These are phyloP conservation scores for Betta splendens DNA, from an alignment of 2,797 vertebrate genomes.

Conservation along the genomic window DNA sequence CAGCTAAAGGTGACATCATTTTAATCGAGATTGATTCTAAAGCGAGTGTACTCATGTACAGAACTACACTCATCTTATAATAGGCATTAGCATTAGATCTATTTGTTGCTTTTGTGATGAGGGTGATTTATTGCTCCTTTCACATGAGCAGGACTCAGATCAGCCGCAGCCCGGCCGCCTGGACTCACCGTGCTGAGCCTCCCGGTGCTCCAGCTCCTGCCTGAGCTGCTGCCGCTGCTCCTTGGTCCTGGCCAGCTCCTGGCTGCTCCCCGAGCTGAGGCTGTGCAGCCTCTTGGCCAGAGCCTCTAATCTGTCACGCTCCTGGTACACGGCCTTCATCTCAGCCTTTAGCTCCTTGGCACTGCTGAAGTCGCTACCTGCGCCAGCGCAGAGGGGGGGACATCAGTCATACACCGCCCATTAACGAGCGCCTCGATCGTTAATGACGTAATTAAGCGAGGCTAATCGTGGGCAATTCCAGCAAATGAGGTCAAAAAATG, in stretches of 20 bases:
- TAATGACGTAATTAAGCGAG: slow-evolving; percentile 56
- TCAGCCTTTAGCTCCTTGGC: slow-evolving; percentile 89
- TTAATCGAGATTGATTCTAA: neutral
- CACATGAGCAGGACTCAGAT: neutral
- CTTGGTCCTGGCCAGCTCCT: slow-evolving; percentile 82
- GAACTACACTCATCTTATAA: neutral
- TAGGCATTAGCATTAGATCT: neutral
- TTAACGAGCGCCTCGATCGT: slow-evolving; percentile 59
- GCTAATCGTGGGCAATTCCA: slow-evolving; percentile 45
- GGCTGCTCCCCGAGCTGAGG: slow-evolving; percentile 79
- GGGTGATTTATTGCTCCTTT: slow-evolving; percentile 1
- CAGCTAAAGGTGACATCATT: neutral
- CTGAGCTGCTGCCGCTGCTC: slow-evolving; percentile 82
- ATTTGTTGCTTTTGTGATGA: neutral
- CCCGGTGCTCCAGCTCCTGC: slow-evolving; percentile 81
- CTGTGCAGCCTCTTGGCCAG: slow-evolving; percentile 82
- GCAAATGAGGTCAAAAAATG: slow-evolving; percentile 57
- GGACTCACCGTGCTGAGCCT: slow-evolving; percentile 84
- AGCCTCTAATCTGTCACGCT: slow-evolving; percentile 85
- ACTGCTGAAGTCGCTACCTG: slow-evolving; percentile 87
- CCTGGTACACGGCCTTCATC: slow-evolving; percentile 82
- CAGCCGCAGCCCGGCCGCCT: neutral
- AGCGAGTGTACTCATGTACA: neutral
- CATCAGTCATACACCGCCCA: slow-evolving; percentile 47
- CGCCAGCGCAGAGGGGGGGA: slow-evolving; percentile 37